phyloP scores from a whole-genome alignment of 35 echinoderm and acorn worm species.

The Ophioderma brevispina region DNA sequence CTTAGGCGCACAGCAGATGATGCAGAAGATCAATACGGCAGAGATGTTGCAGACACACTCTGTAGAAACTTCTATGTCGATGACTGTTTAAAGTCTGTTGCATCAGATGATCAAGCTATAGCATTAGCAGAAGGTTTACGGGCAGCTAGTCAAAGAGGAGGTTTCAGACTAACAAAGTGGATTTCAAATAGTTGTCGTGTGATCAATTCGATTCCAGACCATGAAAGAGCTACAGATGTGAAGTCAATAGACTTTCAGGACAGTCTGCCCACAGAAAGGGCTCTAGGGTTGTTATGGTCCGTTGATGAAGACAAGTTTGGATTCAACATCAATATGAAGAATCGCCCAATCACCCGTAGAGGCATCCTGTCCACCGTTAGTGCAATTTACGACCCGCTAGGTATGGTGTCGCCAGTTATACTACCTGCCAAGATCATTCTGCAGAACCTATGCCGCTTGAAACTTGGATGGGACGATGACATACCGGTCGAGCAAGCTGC shows the following conservation, averaged over 20 bases:
- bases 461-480: constrained; percentile 62
- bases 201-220: constrained; percentile 16
- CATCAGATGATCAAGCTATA: constrained; percentile 28
- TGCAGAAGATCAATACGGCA: constrained; percentile 1
- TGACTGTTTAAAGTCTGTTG: constrained; percentile 57
- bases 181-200: constrained; percentile 43
- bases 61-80: constrained; percentile 71
- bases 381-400: constrained; percentile 54
- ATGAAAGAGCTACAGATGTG: not conserved
- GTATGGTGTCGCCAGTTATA: constrained; percentile 27
- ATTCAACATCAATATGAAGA: constrained; percentile 23
- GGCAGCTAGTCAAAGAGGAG: constrained; percentile 29
- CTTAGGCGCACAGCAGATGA: constrained; percentile 53
- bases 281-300: constrained; percentile 57
- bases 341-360: constrained; percentile 57
- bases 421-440: constrained; percentile 45
- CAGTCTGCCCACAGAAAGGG: constrained; percentile 45
- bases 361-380: constrained; percentile 59
- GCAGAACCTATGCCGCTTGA: constrained; percentile 24
- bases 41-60: not conserved
- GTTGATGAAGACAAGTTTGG: constrained; percentile 28
- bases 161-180: constrained; percentile 55
- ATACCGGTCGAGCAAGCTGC: not conserved
- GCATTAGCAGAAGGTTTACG: constrained; percentile 5
- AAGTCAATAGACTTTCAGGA: constrained; percentile 35